Evolutionary conservation across 2,888 invertebrate genomes (phyloP).

Genomic region (Mimachlamys varia): DNA sequence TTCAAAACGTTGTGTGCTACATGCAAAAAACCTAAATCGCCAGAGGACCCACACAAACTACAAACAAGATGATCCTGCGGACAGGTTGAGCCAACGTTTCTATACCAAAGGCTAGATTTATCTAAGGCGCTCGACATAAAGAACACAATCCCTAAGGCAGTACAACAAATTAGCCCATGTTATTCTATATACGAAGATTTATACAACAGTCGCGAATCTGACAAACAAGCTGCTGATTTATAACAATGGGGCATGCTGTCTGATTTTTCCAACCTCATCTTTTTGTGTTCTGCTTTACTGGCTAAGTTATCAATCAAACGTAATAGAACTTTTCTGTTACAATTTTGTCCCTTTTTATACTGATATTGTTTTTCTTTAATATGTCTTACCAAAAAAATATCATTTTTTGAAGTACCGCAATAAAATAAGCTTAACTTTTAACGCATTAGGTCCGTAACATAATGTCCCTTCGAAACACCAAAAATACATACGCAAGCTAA

Average conservation of each 20-base stretch:
- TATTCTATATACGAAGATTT: neutral
- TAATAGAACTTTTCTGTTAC: too few species aligned
- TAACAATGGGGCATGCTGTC: neutral
- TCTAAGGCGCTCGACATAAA: neutral
- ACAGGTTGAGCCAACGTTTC: neutral
- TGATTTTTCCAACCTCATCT: too few species aligned
- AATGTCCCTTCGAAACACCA: too few species aligned
- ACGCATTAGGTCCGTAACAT: too few species aligned
- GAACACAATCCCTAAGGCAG: neutral
- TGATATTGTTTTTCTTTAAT: too few species aligned
- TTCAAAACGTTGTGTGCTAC: neutral
- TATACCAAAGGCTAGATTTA: constrained; percentile 1
- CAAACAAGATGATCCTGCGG: neutral
- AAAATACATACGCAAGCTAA: too few species aligned
- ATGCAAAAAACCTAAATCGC: neutral
- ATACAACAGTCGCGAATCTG: neutral
- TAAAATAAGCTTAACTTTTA: too few species aligned
- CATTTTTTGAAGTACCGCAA: too few species aligned
- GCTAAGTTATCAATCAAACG: too few species aligned
- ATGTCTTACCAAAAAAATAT: too few species aligned
- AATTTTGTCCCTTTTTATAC: too few species aligned
- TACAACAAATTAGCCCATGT: constrained; percentile 6
- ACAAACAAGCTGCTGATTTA: neutral
- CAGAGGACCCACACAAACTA: neutral
- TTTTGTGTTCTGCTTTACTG: too few species aligned